Evolutionary conservation across 2,797 vertebrate genomes (phyloP), one percentile per base, ranked within the genome.

Genomic region (Heliangelus exortis): DNA sequence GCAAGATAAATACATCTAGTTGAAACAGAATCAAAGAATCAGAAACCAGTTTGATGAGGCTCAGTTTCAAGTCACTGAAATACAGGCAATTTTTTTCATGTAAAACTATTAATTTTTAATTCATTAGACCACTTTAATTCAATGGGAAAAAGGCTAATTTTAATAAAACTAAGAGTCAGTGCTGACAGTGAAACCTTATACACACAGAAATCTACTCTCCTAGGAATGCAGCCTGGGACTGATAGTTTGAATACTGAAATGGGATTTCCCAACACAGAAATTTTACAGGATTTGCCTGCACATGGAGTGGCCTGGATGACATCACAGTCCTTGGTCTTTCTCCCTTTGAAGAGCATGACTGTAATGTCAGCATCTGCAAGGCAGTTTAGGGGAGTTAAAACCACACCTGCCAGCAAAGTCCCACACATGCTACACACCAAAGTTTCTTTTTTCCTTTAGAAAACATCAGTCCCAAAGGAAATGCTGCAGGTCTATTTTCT

Each of bases 61-160:
- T 89, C 84, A 1, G 0, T 83, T 69, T 87, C 61, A 50, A 55
- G 39, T 57, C 94, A 77, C 8, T 53, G 45, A 85, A 87, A 72
- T 7, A 22, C 2, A 83, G 51, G 8, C 15, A 39, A 33, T 48
- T 29, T 20, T 22, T 12, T 54, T n/a, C 19, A 54, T 8, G 63
- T 31, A 76, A 36, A 31, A 22, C 33, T 16, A 72, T 77, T 92
- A 69, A 48, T 73, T 92, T 63, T 50, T 69, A 82, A 81, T 84
- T 78, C 31, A 16, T 45, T 66, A 55, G 33, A 72, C 16, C 14
- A 33, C 8, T 55, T 71, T 23, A 63, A 22, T 82, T 77, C 28
- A 81, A 86, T 2, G 8, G 19, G 19, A 91, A 92, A 86, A 86
- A 5, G 9, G 28, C 33, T 96, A 91, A 93, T 94, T 95, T 91